phyloP scores from a whole-genome alignment of 2,888 invertebrate species.

The Julus scandinavius region DNA sequence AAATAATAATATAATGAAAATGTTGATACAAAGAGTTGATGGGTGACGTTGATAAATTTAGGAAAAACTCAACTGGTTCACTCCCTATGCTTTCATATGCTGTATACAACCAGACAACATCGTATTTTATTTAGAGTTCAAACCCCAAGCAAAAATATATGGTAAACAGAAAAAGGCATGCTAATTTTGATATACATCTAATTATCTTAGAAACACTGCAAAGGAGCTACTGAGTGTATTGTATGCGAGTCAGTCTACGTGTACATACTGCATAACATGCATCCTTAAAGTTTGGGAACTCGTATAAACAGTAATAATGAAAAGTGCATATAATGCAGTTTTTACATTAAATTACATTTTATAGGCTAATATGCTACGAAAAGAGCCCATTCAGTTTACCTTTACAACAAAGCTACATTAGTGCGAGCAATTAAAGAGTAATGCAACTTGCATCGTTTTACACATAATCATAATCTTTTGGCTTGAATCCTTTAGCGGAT shows the following conservation, averaged over 20 bases:
- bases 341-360: slow-evolving; percentile 40
- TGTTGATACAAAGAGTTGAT: neutral
- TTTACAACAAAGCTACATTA: slow-evolving; percentile 31
- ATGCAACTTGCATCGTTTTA: slow-evolving; percentile 28
- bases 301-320: neutral
- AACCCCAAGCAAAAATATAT: neutral
- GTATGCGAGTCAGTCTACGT: neutral
- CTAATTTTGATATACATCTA: neutral
- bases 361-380: slow-evolving; percentile 5
- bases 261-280: neutral
- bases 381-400: slow-evolving; percentile 40
- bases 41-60: neutral
- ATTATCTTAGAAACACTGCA: neutral
- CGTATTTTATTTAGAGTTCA: neutral
- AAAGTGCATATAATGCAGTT: slow-evolving; percentile 43
- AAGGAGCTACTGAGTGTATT: neutral
- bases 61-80: neutral
- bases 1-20: neutral
- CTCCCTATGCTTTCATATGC: neutral
- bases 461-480: slow-evolving; percentile 22
- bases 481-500: slow-evolving; percentile 5
- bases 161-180: neutral
- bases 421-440: slow-evolving; percentile 28
- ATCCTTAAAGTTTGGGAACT: neutral
- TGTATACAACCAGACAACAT: neutral